Evolutionary conservation across 2,113 vertebrate genomes (phyloP).

Genomic region (Chloropsis hardwickii): DNA sequence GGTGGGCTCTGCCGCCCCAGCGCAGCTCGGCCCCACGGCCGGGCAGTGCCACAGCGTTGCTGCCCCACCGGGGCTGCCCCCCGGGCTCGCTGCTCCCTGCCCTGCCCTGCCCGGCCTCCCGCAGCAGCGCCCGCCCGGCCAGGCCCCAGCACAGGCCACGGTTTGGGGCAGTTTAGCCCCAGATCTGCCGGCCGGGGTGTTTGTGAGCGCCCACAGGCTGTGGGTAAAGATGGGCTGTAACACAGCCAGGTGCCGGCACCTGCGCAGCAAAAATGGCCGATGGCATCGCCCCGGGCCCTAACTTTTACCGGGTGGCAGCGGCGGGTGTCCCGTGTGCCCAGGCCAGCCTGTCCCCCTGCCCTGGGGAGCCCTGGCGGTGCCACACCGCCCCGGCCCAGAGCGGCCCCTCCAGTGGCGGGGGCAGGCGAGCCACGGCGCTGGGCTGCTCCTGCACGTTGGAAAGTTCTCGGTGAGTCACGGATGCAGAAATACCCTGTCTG

Average conservation of each 20-base stretch:
- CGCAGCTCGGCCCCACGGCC: neutral
- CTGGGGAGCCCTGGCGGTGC: accelerated
- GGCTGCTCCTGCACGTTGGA: neutral
- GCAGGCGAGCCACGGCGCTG: neutral
- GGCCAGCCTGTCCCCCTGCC: accelerated
- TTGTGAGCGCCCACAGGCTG: neutral
- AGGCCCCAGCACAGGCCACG: neutral
- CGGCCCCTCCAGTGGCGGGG: accelerated
- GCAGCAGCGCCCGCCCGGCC: neutral
- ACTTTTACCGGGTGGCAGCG: neutral
- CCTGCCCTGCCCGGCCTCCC: neutral
- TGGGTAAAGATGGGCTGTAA: neutral
- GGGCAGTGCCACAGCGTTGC: neutral
- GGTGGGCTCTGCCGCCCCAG: neutral
- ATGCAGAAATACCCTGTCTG: neutral
- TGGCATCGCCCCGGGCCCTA: neutral
- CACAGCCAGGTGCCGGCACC: neutral
- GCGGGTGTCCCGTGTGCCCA: neutral
- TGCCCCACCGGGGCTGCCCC: neutral
- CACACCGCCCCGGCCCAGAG: neutral
- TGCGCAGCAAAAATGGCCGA: neutral
- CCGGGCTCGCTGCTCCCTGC: neutral
- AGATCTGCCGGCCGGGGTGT: neutral
- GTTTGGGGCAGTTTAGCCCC: neutral
- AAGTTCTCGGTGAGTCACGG: conserved; percentile 51